Evolutionary conservation across 2,888 invertebrate genomes (phyloP).

Genomic region (Callosobruchus maculatus): DNA sequence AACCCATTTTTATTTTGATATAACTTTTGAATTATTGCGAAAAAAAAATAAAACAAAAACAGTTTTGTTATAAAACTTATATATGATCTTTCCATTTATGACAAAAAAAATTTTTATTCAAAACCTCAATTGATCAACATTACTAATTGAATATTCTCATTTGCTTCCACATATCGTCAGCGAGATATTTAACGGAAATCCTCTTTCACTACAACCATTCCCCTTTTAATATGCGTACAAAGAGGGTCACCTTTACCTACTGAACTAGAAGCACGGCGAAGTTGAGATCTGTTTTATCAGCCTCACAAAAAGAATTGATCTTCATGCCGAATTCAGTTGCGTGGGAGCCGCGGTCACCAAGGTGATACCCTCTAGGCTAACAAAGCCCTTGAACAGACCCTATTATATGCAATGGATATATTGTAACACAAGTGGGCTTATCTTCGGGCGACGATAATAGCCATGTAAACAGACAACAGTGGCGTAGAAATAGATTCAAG

Average conservation of each 20-base stretch:
- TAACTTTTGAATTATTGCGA: too few species aligned
- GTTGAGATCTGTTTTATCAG: background rate
- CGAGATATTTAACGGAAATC: too few species aligned
- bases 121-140: too few species aligned
- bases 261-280: background rate
- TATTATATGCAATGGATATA: constrained; percentile 24
- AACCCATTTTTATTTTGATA: too few species aligned
- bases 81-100: too few species aligned
- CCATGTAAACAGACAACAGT: constrained; percentile 11
- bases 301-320: background rate
- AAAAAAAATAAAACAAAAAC: too few species aligned
- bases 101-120: too few species aligned
- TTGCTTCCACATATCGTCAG: too few species aligned
- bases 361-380: constrained; percentile 27
- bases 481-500: background rate
- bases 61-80: too few species aligned
- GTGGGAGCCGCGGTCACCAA: constrained; percentile 37
- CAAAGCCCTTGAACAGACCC: constrained; percentile 21
- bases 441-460: background rate
- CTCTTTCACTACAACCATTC: too few species aligned
- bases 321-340: constrained; percentile 10
- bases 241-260: background rate
- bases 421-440: constrained; percentile 27
- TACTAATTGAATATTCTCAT: too few species aligned
- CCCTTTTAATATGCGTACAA: background rate